Evolutionary conservation across 2,113 vertebrate genomes (phyloP), one percentile per base, ranked within the genome.

Genomic region (Saccopteryx bilineata): DNA sequence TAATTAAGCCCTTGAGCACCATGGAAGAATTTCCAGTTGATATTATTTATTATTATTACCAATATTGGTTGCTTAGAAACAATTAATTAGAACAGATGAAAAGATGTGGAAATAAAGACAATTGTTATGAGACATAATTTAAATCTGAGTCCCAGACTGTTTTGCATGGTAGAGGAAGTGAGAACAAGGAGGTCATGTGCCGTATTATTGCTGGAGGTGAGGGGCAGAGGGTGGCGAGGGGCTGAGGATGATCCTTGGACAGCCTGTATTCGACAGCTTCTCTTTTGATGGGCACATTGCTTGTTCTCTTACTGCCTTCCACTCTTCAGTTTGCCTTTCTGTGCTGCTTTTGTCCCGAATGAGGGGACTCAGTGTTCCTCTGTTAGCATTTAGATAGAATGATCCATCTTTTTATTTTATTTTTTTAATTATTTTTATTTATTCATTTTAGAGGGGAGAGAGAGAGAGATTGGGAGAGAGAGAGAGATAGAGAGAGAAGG

Each of bases 21-120:
- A 4, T 15, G 2, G 28, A 93, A 86, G 50, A 72, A 56, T 86
- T 96, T 96, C 84, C 79, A 26, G 87, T 92, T 97, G 74, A 52
- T 48, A 82, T 72, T 21, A 0, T 97, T 48, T 91, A 61, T 94
- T 60, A 82, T 71, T 95, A 24, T 63, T 93, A 11, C 21, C 86
- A 33, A 33, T 74, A 18, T 17, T 95, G 81, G 58, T 95, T 84
- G 94, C 24, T 96, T 82, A 90, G 46, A 69, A 85, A 93, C 68
- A 65, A 26, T 87, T 90, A 92, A 89, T 87, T 89, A 80, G 52
- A 82, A 65, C 23, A 93, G 88, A 91, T 82, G 61, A 90, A 95
- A 90, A 93, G 56, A 75, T 39, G 48, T 46, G 86, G 21, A 66
- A 91, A 80, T 95, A 72, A 93, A 87, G 69, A 76, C 14, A 66